These are phyloP conservation scores for Pelochelys cantorii DNA, from an alignment of 2,797 vertebrate species.

Conservation along the genomic window DNA sequence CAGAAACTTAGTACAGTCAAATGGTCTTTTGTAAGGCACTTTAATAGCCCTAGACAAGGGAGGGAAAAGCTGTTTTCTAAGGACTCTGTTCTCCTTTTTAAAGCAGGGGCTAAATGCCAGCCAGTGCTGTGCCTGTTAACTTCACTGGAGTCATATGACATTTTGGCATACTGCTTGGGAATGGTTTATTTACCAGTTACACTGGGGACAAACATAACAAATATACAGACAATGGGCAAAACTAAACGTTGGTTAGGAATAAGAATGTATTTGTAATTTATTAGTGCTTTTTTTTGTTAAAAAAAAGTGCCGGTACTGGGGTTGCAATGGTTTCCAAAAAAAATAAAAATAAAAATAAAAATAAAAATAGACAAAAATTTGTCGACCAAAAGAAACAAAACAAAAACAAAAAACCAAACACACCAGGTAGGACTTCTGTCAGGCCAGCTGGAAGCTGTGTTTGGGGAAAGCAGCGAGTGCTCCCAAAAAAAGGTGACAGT, in stretches of 20 bases:
- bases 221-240: conserved; percentile 32
- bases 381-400: too few species aligned
- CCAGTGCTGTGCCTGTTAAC: conserved; percentile 63
- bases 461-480: too few species aligned
- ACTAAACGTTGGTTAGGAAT: conserved; percentile 13
- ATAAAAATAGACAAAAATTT: too few species aligned
- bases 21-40: conserved; percentile 70
- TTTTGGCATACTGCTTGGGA: conserved; percentile 57
- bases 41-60: conserved; percentile 73
- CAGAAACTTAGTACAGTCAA: conserved; percentile 75
- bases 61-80: conserved; percentile 74
- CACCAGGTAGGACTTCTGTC: too few species aligned
- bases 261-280: background rate
- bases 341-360: too few species aligned
- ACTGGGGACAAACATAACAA: conserved; percentile 34
- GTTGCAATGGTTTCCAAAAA: too few species aligned
- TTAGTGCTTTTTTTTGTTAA: too few species aligned
- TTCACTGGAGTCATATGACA: conserved; percentile 50
- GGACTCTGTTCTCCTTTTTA: conserved; percentile 68
- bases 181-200: conserved; percentile 60
- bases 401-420: too few species aligned
- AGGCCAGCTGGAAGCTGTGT: too few species aligned
- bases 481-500: too few species aligned
- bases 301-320: too few species aligned
- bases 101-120: conserved; percentile 73